phyloP scores from a whole-genome alignment of 2,888 invertebrate species.

The Apamea epomidion region DNA sequence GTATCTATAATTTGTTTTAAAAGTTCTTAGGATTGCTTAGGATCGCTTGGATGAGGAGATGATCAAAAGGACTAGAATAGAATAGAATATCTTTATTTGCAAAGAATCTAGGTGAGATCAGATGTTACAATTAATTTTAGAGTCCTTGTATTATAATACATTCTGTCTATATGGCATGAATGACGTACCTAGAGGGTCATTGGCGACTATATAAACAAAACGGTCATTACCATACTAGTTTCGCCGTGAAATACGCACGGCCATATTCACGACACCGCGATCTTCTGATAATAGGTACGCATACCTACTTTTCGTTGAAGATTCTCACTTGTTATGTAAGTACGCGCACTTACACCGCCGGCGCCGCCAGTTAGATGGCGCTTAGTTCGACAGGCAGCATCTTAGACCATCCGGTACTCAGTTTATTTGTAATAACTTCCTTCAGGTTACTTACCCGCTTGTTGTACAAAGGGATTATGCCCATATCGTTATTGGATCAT shows the following conservation, averaged over 20 bases:
- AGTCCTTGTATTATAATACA: neutral
- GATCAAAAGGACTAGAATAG: conserved; percentile 38
- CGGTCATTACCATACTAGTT: conserved; percentile 72
- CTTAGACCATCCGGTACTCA: conserved; percentile 9
- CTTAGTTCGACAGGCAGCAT: neutral
- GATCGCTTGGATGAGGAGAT: conserved; percentile 56
- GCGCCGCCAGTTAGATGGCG: neutral
- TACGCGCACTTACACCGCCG: neutral
- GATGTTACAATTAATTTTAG: neutral
- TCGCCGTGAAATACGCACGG: conserved; percentile 67
- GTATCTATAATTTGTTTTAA: conserved; percentile 47
- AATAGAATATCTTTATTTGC: neutral
- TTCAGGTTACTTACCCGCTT: conserved; percentile 29
- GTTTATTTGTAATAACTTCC: conserved; percentile 12
- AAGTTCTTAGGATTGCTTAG: conserved; percentile 37
- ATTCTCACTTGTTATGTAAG: conserved; percentile 7
- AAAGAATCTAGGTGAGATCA: neutral
- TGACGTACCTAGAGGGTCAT: conserved; percentile 56
- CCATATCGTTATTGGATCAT: neutral
- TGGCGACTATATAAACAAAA: conserved; percentile 66
- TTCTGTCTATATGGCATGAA: too few species aligned
- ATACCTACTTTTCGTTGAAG: conserved; percentile 38
- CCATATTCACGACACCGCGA: conserved; percentile 41
- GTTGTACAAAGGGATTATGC: neutral
- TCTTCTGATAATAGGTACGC: conserved; percentile 14